Base-by-base conservation (phyloP, 2,113 vertebrate species). In the Colossoma macropomum region DNA sequence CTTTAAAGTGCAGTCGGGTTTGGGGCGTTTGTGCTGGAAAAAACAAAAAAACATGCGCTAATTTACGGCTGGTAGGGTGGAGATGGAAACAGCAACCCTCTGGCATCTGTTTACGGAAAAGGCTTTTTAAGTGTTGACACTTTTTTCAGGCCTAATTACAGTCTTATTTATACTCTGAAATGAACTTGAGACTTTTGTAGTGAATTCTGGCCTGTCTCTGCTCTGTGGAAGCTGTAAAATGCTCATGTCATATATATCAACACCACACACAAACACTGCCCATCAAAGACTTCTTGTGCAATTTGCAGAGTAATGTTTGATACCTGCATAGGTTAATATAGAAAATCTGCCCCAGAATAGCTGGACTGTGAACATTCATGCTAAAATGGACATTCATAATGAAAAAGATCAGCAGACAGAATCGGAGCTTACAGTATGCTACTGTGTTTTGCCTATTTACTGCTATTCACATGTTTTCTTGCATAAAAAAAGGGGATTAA, bases 21-120 rank as follows among this genome's bases (percentile, higher is more conserved):
- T 41, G 34, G 38, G 66, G 66, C 66, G 38, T 71, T 71, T 71
- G 32, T 11, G 4, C 41, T n/a, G n/a, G 27, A 13, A 76, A 13
- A 69, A 23, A 73, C 25, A 60, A 50, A 54, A 72, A 72, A 45
- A 28, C 23, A 17, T 54, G 17, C 41, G 45, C 17, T 1, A 17
- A n/a, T 28, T 59, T 62, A 16, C 28, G 32, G 69, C 4, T 70
- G 34, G 74, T 60, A 30, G 52, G 81, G 48, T 17, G 74, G 34
- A 77, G 66, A 77, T n/a, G 50, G 62, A 59, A 70, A 65, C 62
- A 30, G 45, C 38, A 82, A 69, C 52, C 72, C 59, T 74, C 56
- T 66, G 45, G 80, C 80, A 54, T 69, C 50, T 69, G 80, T 76
- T 76, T 76, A 45, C 41, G 62, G n/a, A 82, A 59, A 65, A 76